A percentile compares a stretch with the other conserved stretches of the same genome.
Conservation (phyloP, 2,797 vertebrate species). For the Rhabdophis nuchalis region DNA sequence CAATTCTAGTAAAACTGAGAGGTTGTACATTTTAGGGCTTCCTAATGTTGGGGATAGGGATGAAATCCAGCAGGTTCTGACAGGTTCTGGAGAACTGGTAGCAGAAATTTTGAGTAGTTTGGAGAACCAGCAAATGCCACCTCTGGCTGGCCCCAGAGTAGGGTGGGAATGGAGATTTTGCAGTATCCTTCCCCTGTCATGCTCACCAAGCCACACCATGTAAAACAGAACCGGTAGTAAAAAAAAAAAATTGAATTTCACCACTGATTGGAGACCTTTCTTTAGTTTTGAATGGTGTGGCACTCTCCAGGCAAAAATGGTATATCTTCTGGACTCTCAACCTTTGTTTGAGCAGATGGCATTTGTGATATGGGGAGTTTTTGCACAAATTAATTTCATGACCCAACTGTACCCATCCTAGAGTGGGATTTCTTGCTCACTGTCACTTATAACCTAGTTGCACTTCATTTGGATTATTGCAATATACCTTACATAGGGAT, state of each 20-base stretch:
- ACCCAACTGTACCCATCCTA: neutral
- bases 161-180: no score
- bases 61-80: no score
- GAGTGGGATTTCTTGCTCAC: neutral
- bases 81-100: no score
- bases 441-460: neutral
- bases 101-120: no score
- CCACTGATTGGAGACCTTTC: neutral
- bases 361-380: neutral
- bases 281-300: neutral
- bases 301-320: neutral
- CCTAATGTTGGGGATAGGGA: neutral
- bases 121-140: no score
- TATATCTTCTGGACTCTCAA: neutral
- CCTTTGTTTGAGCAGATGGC: neutral
- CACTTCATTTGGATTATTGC: neutral
- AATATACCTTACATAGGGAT: neutral
- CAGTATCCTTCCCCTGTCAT: no score
- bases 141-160: no score
- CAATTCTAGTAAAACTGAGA: neutral
- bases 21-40: neutral
- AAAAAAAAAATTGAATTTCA: no score
- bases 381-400: neutral
- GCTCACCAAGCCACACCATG: no score
- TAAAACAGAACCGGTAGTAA: no score